Conservation (phyloP, 2,113 vertebrate species). For the Phoenicopterus ruber region DNA sequence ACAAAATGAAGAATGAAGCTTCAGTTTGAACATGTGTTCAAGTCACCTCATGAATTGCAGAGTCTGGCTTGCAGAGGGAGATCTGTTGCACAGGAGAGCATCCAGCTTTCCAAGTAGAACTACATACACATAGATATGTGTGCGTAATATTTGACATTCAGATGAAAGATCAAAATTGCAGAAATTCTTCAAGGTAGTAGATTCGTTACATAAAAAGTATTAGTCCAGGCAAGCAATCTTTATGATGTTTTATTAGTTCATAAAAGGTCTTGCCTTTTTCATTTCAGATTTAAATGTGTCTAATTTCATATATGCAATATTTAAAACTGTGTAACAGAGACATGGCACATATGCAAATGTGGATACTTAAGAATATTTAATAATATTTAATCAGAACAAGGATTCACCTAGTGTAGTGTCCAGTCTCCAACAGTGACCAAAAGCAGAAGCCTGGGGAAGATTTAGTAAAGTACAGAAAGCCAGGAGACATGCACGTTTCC, state of each 20-base stretch:
- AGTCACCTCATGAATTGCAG: neutral
- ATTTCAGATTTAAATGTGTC: neutral
- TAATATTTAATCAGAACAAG: neutral
- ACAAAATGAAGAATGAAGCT: neutral
- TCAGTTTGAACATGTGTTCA: neutral
- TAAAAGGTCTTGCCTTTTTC: neutral
- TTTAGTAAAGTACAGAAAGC: neutral
- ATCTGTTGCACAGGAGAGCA: neutral
- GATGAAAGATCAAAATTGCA: neutral
- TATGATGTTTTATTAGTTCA: neutral
- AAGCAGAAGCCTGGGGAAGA: neutral
- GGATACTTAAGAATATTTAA: neutral
- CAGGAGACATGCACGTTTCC: neutral
- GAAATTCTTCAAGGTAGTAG: neutral
- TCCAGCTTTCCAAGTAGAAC: neutral
- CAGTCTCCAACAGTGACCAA: neutral
- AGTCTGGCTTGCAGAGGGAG: neutral
- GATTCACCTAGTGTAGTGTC: neutral
- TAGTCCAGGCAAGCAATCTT: neutral
- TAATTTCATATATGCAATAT: neutral
- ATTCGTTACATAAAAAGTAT: rapidly evolving
- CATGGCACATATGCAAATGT: neutral
- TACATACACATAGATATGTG: neutral
- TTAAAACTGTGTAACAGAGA: neutral
- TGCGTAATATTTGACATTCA: neutral